Conservation (phyloP, 2,113 vertebrate species). For the Bagarius yarrelli region DNA sequence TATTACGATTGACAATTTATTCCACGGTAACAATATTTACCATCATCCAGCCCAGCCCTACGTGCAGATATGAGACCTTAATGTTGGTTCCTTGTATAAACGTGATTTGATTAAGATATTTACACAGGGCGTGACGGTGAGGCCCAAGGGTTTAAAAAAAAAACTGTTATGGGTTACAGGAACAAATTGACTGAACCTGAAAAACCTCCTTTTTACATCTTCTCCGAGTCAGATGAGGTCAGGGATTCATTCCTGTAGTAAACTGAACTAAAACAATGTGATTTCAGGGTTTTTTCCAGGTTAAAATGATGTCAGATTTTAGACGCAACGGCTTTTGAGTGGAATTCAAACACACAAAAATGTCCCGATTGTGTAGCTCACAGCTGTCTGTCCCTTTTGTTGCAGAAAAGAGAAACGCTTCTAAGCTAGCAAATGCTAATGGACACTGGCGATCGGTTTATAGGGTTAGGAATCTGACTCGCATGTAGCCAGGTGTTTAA, state of each 20-base stretch:
- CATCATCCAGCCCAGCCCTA: neutral
- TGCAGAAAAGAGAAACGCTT: slow-evolving; percentile 2
- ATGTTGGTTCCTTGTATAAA: neutral
- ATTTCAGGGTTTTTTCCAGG: neutral
- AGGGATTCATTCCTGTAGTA: slow-evolving; percentile 11
- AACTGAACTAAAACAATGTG: neutral
- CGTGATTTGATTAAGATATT: slow-evolving; percentile 35
- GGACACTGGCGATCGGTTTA: slow-evolving; percentile 4
- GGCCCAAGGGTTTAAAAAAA: slow-evolving; percentile 8
- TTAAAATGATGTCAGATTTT: neutral
- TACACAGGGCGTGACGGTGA: slow-evolving; percentile 31
- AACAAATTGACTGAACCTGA: slow-evolving; percentile 22
- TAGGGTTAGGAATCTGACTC: slow-evolving; percentile 27
- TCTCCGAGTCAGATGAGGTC: slow-evolving; percentile 22
- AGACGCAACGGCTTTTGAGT: neutral
- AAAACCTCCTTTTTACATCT: slow-evolving; percentile 5
- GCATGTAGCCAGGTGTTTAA: slow-evolving; percentile 32
- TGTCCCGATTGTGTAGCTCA: neutral
- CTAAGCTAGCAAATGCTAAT: slow-evolving; percentile 13
- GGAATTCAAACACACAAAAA: neutral
- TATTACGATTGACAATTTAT: too few relatives aligned
- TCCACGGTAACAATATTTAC: too few relatives aligned
- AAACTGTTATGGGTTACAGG: slow-evolving; percentile 10
- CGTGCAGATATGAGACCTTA: neutral
- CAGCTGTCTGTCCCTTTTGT: slow-evolving; percentile 8